A percentile compares a stretch with the other conserved stretches of the same genome.
These are phyloP conservation scores for Dendrolimus pini DNA, from an alignment of 2,888 invertebrate genomes.

Conservation along the genomic window DNA sequence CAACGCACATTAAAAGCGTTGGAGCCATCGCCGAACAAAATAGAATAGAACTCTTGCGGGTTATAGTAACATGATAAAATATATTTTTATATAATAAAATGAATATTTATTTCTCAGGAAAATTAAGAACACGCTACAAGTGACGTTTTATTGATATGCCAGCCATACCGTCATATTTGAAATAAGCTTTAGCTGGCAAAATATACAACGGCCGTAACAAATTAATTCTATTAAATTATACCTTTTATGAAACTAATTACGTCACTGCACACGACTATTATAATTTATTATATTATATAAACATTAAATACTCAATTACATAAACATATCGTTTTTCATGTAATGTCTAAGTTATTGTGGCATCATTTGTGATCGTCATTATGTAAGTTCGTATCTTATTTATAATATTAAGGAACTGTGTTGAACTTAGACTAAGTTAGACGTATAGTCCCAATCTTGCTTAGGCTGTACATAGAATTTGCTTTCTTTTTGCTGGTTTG, in stretches of 20 bases:
- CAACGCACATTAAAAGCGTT: no score
- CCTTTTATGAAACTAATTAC: constrained; percentile 4
- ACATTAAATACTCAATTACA: constrained; percentile 50
- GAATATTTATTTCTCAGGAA: no score
- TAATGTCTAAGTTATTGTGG: constrained; percentile 43
- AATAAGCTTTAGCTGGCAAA: no score
- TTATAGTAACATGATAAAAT: no score
- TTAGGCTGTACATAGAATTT: constrained; percentile 26
- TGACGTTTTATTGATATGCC: no score
- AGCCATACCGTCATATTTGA: no score
- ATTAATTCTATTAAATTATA: no score
- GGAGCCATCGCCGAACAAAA: no score
- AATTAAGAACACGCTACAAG: no score
- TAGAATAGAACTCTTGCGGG: no score
- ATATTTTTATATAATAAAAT: no score
- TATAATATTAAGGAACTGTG: constrained; percentile 34
- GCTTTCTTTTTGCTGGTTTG: constrained; percentile 26
- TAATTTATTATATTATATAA: constrained; percentile 25
- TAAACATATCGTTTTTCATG: constrained; percentile 54
- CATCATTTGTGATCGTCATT: constrained; percentile 54
- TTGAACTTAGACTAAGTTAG: constrained; percentile 25
- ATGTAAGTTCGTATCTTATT: constrained; percentile 44
- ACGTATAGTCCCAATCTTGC: constrained; percentile 29
- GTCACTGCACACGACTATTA: constrained; percentile 17
- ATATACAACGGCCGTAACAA: no score